Evolutionary conservation across 2,888 invertebrate species (phyloP), one percentile per base, ranked within the genome.

Genomic region (Tenodera sinensis): DNA sequence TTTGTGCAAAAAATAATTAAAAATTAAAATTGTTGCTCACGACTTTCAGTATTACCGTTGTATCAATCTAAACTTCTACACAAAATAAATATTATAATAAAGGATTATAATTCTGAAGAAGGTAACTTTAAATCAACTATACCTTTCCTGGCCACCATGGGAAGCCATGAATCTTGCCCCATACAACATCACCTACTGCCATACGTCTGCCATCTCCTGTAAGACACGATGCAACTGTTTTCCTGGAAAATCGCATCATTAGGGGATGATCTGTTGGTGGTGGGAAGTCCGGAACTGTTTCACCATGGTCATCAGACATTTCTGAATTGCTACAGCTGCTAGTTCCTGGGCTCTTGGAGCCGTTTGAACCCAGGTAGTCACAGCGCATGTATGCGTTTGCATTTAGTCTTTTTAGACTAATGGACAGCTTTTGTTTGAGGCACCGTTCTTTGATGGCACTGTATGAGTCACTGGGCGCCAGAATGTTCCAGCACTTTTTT

Each of bases 131-230:
- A n/a, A n/a, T n/a, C 42, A 20, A 71, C 4, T 71, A 20, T 90
- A 97, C 96, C 93, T 96, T 95, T 28, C 97, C 97, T 0, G 98
- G 97, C 98, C 98, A 98, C 97, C 97, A 98, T 0, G 97, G 97
- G 92, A 97, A 97, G 1, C 97, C 97, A 90, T 96, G 96, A 85
- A 97, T 96, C 93, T 98, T 97, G 0, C 97, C 98, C 98, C 98
- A 98, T 7, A 98, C 96, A 88, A 98, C 96, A 93, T 97, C 97
- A 0, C 97, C 97, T 0, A 96, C 95, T 28, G 95, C 94, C 92
- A 96, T 94, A 89, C 94, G 92, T 42, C 92, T 93, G 91, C 95
- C 95, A 90, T 94, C 94, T 12, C 94, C 93, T 8, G 94, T 94
- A 7, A 93, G 92, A 91, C 95, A 95, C 90, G 94, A 95, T 20